Evolutionary conservation across 2,113 vertebrate genomes (phyloP), one percentile per base, ranked within the genome.

Genomic region (Dissostichus mawsoni): DNA sequence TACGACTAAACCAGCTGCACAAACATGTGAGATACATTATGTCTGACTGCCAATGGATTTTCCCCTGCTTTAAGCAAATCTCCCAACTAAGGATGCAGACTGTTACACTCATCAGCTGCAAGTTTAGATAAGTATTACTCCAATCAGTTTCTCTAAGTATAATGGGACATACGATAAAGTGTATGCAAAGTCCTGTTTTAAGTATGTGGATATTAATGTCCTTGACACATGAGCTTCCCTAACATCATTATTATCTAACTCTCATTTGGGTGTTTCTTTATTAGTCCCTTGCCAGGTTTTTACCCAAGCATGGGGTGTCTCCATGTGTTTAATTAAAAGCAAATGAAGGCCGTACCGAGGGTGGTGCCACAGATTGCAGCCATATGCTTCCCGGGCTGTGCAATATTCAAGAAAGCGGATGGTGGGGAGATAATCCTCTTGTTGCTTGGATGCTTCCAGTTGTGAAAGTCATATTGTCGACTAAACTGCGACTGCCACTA

Each of bases 241-340:
- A 47, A 73, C 75, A 81, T 80, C 62, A 70, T 83, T 51, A 81
- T 86, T 64, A 79, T 48, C 33, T 47, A 14, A 6, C 48, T 11
- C 20, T 25, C 44, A 48, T 75, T 78, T 52, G 51, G 74, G 78
- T 83, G 51, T 81, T 78, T 62, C 75, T 85, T 81, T 80, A 73
- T 81, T 69, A 76, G n/a, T 74, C 58, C 29, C 61, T 76, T 70
- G 68, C 72, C 72, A 65, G 57, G 36, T 1, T n/a, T 76, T 79
- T 48, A 52, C 36, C 45, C 45, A 0, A 44, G 33, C 59, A 36
- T 76, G 67, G 9, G 18, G 78, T 57, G 73, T 76, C 76, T 87
- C 78, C 82, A 75, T 89, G 82, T 87, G 90, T 86, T 86, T 87
- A 89, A 93, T 92, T 90, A 90, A 87, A 86, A 91, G 78, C 77